phyloP scores from a whole-genome alignment of 2,113 vertebrate species.

The Procavia capensis region DNA sequence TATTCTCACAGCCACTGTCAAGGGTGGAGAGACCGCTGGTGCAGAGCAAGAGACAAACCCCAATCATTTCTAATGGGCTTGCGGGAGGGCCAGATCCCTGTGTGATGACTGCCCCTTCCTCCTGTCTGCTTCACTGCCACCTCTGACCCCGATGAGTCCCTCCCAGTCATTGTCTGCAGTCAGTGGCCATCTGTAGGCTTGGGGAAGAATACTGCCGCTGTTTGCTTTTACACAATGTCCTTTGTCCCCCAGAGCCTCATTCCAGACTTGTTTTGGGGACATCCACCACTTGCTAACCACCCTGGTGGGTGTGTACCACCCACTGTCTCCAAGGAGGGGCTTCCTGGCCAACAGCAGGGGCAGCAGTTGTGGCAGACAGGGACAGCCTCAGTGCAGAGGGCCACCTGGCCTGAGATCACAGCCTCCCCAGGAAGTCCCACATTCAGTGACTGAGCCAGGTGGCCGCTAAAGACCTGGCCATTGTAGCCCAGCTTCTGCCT shows the following conservation, averaged over 20 bases:
- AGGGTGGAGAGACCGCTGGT: rapidly evolving
- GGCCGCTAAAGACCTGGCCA: rapidly evolving
- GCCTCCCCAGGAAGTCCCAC: too few relatives aligned
- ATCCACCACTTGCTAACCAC: rapidly evolving
- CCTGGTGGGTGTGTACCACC: rapidly evolving
- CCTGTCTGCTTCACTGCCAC: background rate
- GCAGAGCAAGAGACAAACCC: background rate
- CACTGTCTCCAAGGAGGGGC: background rate
- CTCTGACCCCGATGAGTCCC: background rate
- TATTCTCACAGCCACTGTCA: rapidly evolving
- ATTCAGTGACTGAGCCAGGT: rapidly evolving
- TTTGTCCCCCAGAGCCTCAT: background rate
- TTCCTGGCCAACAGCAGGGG: background rate
- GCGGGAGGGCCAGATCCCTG: background rate
- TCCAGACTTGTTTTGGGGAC: background rate
- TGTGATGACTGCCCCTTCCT: background rate
- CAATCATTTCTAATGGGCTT: background rate
- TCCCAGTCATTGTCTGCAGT: background rate
- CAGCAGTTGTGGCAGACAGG: background rate
- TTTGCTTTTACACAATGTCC: background rate
- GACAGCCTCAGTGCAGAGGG: background rate
- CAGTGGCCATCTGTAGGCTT: background rate
- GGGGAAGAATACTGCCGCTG: rapidly evolving
- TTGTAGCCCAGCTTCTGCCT: rapidly evolving
- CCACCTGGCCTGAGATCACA: background rate